A percentile compares a stretch with the other conserved stretches of the same genome.
These are phyloP conservation scores for Chelidonichthys spinosus DNA, from an alignment of 2,797 vertebrate species.

Conservation along the genomic window DNA sequence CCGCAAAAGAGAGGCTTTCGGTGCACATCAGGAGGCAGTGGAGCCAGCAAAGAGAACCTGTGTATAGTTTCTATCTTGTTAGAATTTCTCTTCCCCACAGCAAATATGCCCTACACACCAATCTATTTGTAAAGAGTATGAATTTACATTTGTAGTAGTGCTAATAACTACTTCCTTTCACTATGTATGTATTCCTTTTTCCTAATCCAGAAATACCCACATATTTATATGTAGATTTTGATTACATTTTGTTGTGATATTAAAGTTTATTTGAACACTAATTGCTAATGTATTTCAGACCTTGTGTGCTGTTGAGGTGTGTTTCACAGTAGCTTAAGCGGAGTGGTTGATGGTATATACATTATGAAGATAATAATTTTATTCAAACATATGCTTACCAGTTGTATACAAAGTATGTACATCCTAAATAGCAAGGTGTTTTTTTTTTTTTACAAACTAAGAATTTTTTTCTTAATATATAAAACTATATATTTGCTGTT, in stretches of 20 bases:
- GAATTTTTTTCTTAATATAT: constrained; percentile 82
- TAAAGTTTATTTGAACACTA: constrained; percentile 52
- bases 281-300: neutral
- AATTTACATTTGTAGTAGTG: neutral
- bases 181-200: neutral
- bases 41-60: constrained; percentile 70
- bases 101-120: neutral
- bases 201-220: constrained; percentile 2
- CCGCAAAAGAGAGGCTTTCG: constrained; percentile 67
- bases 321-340: constrained; percentile 27
- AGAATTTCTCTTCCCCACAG: neutral
- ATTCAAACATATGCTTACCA: constrained; percentile 83
- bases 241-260: constrained; percentile 36
- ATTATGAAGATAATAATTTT: constrained; percentile 82
- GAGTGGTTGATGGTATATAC: constrained; percentile 37
- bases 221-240: constrained; percentile 29
- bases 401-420: constrained; percentile 88
- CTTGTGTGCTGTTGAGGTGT: neutral
- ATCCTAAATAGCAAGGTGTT: constrained; percentile 81
- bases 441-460: constrained; percentile 83
- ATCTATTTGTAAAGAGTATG: neutral
- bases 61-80: constrained; percentile 51
- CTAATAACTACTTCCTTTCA: neutral
- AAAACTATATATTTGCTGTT: constrained; percentile 85
- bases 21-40: constrained; percentile 40